Percentiles rank a stretch among this genome's conserved stretches.
These are phyloP conservation scores for Amazona finschi DNA, from an alignment of 2,797 vertebrate species.

Conservation along the genomic window DNA sequence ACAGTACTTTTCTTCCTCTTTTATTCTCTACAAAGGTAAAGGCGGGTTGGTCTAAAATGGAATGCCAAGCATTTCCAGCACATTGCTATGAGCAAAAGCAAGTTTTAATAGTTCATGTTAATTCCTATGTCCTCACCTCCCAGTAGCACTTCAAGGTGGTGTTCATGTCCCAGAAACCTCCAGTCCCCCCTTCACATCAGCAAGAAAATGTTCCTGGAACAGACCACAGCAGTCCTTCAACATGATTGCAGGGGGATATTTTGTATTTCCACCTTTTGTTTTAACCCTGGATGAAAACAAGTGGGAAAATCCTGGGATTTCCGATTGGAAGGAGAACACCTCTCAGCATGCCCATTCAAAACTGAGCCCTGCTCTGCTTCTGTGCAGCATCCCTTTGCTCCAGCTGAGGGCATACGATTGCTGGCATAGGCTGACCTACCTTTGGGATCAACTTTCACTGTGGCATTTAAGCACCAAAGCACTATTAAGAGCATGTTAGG, in stretches of 20 bases:
- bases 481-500: no score
- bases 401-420: background rate
- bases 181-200: background rate
- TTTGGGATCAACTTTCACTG: background rate
- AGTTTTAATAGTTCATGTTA: background rate
- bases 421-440: background rate
- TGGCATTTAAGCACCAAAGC: fast-evolving
- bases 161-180: background rate
- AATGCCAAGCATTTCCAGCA: background rate
- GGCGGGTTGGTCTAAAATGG: background rate
- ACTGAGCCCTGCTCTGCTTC: background rate
- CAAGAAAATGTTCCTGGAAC: background rate
- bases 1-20: background rate
- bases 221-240: background rate
- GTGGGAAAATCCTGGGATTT: background rate
- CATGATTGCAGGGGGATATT: no score
- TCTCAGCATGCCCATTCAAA: background rate
- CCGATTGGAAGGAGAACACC: background rate
- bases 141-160: background rate
- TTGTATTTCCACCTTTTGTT: background rate
- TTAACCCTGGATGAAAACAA: background rate
- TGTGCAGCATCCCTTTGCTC: background rate
- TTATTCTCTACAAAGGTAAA: background rate
- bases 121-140: background rate
- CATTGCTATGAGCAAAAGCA: background rate